phyloP scores from a whole-genome alignment of 2,888 invertebrate genomes.

The Brachyptera risi region DNA sequence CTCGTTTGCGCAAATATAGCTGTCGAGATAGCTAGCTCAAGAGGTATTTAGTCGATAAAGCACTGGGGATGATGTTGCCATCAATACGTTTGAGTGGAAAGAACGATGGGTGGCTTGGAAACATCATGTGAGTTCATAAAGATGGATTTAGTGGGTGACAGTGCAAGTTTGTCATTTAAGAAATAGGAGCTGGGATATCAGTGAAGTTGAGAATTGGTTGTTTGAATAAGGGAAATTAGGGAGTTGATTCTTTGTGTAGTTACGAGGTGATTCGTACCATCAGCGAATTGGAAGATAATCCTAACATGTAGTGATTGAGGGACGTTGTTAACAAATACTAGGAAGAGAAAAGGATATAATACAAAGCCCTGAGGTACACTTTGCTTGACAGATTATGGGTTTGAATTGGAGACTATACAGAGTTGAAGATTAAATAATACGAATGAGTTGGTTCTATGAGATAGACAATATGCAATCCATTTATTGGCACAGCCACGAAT shows the following conservation, averaged over 20 bases:
- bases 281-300: neutral
- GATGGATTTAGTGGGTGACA: neutral
- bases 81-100: too few relatives aligned
- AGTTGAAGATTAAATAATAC: too few relatives aligned
- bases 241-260: neutral
- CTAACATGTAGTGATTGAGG: neutral
- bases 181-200: neutral
- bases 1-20: too few relatives aligned
- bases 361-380: neutral
- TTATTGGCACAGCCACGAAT: too few relatives aligned
- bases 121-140: neutral
- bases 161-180: neutral
- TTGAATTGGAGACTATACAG: too few relatives aligned
- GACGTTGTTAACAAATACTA: constrained; percentile 4
- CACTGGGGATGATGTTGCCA: too few relatives aligned
- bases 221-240: neutral
- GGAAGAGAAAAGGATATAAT: neutral
- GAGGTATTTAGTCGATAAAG: too few relatives aligned
- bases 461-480: too few relatives aligned
- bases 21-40: too few relatives aligned
- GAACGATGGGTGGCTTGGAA: too few relatives aligned
- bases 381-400: too few relatives aligned
- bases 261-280: neutral
- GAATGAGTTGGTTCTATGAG: too few relatives aligned
- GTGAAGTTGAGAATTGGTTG: neutral